phyloP scores from a whole-genome alignment of 2,113 vertebrate genomes.

The Copsychus sechellarum region DNA sequence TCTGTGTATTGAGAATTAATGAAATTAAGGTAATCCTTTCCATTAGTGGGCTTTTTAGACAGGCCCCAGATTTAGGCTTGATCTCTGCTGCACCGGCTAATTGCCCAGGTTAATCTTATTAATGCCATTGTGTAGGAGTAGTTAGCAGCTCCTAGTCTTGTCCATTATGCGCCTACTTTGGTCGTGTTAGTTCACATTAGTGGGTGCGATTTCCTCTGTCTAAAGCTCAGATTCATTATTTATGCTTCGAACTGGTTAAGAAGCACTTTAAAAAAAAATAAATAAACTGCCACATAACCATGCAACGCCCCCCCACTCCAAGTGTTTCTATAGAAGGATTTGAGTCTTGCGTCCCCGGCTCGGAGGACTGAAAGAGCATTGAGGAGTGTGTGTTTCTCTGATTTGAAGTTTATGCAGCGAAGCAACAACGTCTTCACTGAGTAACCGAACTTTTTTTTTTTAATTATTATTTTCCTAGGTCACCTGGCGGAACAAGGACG shows the following conservation, averaged over 20 bases:
- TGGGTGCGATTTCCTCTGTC: slow-evolving; percentile 72
- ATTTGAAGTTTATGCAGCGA: not conserved
- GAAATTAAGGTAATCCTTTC: slow-evolving; percentile 91
- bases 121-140: slow-evolving; percentile 77
- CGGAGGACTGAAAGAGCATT: not conserved
- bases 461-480: not conserved
- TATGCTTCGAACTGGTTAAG: slow-evolving; percentile 22
- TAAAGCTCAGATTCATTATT: slow-evolving; percentile 46
- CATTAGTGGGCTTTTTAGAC: slow-evolving; percentile 71
- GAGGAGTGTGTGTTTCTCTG: not conserved
- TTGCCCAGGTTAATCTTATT: slow-evolving; percentile 86
- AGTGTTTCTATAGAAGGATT: not conserved
- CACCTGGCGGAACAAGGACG: not conserved
- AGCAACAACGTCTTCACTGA: not conserved
- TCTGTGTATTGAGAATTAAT: slow-evolving; percentile 93
- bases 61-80: slow-evolving; percentile 54
- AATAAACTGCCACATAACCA: not conserved
- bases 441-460: not conserved
- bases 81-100: slow-evolving; percentile 72
- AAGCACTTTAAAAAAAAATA: not conserved
- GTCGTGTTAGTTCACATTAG: slow-evolving; percentile 64
- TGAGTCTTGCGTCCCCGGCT: not conserved
- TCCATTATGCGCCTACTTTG: slow-evolving; percentile 59
- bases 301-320: not conserved
- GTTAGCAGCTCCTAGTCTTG: slow-evolving; percentile 65